These are phyloP conservation scores for Ictalurus punctatus DNA, from an alignment of 2,113 vertebrate genomes.

Conservation along the genomic window DNA sequence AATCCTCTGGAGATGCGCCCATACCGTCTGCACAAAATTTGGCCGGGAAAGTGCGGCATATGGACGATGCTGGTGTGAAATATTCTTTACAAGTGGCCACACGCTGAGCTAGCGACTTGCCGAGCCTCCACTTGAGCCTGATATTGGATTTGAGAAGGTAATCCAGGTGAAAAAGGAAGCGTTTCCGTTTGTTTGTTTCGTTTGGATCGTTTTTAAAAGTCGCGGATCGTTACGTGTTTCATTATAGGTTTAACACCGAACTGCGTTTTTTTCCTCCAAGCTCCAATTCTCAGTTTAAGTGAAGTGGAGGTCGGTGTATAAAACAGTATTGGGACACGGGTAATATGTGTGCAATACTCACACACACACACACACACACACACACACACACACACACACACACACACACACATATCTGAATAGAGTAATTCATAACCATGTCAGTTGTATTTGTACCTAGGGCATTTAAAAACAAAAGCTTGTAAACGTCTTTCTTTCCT, in stretches of 20 bases:
- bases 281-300: background rate
- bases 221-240: background rate
- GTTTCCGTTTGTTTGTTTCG: background rate
- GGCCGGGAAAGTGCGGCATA: background rate
- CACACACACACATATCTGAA: background rate
- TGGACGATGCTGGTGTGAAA: constrained; percentile 3
- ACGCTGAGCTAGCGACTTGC: background rate
- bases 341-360: background rate
- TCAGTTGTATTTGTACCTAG: background rate
- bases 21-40: background rate
- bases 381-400: background rate
- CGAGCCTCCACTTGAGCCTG: background rate
- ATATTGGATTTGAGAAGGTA: background rate
- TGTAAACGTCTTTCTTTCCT: background rate
- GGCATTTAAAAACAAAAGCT: background rate
- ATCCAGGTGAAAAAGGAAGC: background rate
- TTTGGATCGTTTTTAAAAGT: background rate
- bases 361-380: background rate
- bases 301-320: background rate
- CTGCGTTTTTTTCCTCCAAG: background rate
- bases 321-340: background rate
- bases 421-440: background rate
- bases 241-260: background rate
- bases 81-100: constrained; percentile 7
- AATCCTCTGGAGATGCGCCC: constrained; percentile 2